Base-by-base conservation (phyloP, 2,797 vertebrate species). In the Poeciliopsis infans region DNA sequence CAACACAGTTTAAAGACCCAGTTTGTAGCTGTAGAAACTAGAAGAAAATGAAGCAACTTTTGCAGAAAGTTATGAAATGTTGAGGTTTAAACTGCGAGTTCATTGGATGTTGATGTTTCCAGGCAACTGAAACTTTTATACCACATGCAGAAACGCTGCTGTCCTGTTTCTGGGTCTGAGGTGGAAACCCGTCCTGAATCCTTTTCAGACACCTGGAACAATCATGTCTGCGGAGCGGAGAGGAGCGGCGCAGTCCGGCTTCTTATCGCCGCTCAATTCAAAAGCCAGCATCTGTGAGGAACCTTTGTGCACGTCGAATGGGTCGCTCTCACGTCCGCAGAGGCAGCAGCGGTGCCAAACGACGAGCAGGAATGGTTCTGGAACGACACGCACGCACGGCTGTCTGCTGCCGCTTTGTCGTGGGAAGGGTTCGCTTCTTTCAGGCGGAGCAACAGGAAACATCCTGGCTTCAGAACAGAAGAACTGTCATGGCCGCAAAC, bases 251-350 rank as follows among this genome's bases (percentile, higher is more conserved):
- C 20, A 47, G 8, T 16, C 49, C 33, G 18, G 72, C 31, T 39
- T n/a, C 49, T 74, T 55, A 74, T 74, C 72, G 16, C 4, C 20
- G 11, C 33, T 12, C 20, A 1, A 31, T n/a, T 74, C 2, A 53
- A 55, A 55, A 55, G 49, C 33, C 11, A 55, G 33, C 49, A 55
- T 74, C 72, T 74, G 72, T 41, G 12, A 39, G 33, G 72, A 53
- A 47, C 33, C 31, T 73, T 41, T 25, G 31, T 74, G 20, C 33
- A 41, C 1, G 28, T 41, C 20, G 11, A 51, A 39, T 39, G 23
- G 72, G 13, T 74, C 49, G 11, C 49, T 36, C 23, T 23, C 28
- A 72, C 28, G 10, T 49, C 16, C 18, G 15, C 11, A 49, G 36
- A 33, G 46, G 31, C 16, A 51, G 45, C 71, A 36, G 8, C 49